phyloP scores from a whole-genome alignment of 2,113 vertebrate species.

The Pithys albifrons region DNA sequence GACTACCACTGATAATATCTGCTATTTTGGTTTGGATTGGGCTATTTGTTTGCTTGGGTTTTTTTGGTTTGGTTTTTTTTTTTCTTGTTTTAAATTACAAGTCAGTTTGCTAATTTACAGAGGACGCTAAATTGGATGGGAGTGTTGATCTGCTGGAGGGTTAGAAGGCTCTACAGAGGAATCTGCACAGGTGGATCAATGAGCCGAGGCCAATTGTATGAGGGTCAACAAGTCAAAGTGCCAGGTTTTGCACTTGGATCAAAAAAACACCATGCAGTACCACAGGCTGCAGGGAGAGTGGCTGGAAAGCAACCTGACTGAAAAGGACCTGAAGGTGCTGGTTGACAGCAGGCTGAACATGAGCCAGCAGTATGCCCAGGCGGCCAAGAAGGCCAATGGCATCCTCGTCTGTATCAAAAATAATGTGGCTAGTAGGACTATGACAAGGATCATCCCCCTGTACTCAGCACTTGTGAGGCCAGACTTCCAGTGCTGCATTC shows the following conservation, averaged over 20 bases:
- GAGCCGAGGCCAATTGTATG: fast-evolving
- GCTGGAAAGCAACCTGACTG: neutral
- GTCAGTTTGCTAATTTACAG: neutral
- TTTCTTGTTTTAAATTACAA: neutral
- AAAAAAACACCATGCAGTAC: fast-evolving
- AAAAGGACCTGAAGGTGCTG: neutral
- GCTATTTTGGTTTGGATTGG: neutral
- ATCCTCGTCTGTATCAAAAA: neutral
- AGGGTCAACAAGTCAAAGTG: neutral
- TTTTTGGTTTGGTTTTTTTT: neutral
- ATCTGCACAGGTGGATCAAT: neutral
- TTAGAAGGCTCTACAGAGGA: neutral
- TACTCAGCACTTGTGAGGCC: fast-evolving
- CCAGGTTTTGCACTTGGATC: neutral
- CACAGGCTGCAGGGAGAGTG: neutral
- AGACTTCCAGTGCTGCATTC: neutral
- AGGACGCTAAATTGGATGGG: neutral
- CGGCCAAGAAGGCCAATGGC: neutral
- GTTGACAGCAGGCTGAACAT: neutral
- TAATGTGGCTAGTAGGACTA: fast-evolving
- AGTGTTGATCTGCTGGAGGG: neutral
- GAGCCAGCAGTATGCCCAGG: neutral
- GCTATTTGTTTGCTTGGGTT: neutral
- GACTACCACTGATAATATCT: neutral
- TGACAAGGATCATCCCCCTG: neutral